Percentiles rank a stretch among this genome's conserved stretches.
phyloP scores from a whole-genome alignment of 2,888 invertebrate genomes.

The Zaprionus obscuricornis region DNA sequence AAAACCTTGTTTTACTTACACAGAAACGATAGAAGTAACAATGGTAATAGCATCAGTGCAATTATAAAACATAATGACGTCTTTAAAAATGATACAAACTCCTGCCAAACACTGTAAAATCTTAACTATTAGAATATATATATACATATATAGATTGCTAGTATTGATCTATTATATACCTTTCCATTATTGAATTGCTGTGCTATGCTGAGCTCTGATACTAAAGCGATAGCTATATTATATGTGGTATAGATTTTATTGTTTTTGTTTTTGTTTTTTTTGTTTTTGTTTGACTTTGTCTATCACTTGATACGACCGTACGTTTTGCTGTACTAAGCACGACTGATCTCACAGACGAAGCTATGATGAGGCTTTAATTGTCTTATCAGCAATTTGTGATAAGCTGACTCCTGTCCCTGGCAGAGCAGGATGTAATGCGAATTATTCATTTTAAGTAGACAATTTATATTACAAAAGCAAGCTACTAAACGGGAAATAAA shows the following conservation, averaged over 20 bases:
- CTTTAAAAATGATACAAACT: slow-evolving; percentile 78
- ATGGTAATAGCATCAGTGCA: slow-evolving; percentile 77
- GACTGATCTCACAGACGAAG: slow-evolving; percentile 58
- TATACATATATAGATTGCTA: not conserved
- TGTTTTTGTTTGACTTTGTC: slow-evolving; percentile 16
- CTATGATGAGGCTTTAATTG: slow-evolving; percentile 35
- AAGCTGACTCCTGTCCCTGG: slow-evolving; percentile 38
- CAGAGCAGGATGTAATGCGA: slow-evolving; percentile 17
- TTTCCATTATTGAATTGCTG: slow-evolving; percentile 34
- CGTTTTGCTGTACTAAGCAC: slow-evolving; percentile 38
- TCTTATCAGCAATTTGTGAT: slow-evolving; percentile 45
- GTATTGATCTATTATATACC: slow-evolving; percentile 26
- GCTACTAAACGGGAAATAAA: no score
- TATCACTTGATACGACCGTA: slow-evolving; percentile 45
- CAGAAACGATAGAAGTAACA: slow-evolving; percentile 78
- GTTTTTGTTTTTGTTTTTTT: slow-evolving; percentile 1
- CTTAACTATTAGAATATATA: not conserved
- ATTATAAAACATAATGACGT: slow-evolving; percentile 77
- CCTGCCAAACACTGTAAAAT: slow-evolving; percentile 74
- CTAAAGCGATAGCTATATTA: slow-evolving; percentile 14
- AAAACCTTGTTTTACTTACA: slow-evolving; percentile 75
- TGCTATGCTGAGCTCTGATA: no score
- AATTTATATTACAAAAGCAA: no score
- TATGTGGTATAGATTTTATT: slow-evolving; percentile 10
- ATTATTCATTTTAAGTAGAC: not conserved